Base-by-base conservation (phyloP, 2,113 vertebrate genomes). In the Aegithalos caudatus region DNA sequence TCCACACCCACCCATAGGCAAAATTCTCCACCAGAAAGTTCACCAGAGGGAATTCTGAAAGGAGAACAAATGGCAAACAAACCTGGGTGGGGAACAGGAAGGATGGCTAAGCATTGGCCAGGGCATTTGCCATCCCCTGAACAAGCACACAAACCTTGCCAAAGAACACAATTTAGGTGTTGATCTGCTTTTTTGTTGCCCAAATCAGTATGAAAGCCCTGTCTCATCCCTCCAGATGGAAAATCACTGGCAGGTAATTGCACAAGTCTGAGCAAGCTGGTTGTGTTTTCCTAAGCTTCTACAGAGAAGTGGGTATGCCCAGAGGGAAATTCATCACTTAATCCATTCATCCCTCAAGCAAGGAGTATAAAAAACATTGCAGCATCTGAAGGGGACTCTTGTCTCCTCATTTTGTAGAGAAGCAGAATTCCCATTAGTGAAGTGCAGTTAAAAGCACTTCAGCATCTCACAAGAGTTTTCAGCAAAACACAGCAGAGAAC, bases 1-100 rank as follows among this genome's bases (percentile, higher is more conserved):
- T 4, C 9, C 27, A 38, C 3, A 28, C 37, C 7, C 9, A 22
- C 8, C 17, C 1, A 0, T 10, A 65, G 50, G 44, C 37, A 61
- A 69, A 81, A 12, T 5, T 65, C 23, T 77, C 40, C 13, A 50
- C 9, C 35, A 64, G 17, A 31, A 67, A 50, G 20, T 19, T 72
- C 62, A 48, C 45, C 38, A 62, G 50, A 78, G 7, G 16, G 37
- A 84, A 87, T 61, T 65, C 21, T 5, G 2, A 60, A 53, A 77
- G 17, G 23, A 33, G n/a, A 81, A 28, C 2, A 86, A 62, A 29
- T 3, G 33, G 13, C 60, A 73, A 56, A n/a, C 10, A 31, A 74
- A 45, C 3, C 14, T 22, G 12, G 5, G 8, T 48, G 14, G 27
- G 44, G 50, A 69, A 81, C 3, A 69, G 20, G 37, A 69, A 44